phyloP scores from a whole-genome alignment of 1,140 invertebrate species.

The Hermatobates lingyangjiaoensis region DNA sequence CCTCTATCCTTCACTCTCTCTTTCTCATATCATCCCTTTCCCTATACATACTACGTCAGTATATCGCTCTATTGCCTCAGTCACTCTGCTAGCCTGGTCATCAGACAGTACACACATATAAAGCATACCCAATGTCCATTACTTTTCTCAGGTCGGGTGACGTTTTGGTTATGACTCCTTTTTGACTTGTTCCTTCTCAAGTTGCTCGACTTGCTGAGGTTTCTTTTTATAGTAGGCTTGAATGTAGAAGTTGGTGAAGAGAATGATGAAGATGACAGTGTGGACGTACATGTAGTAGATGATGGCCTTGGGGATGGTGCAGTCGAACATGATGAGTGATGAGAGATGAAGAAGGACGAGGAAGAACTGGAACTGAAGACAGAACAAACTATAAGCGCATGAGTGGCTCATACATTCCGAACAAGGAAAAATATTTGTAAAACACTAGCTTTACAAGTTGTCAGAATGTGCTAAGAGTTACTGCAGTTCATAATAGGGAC shows the following conservation, averaged over 20 bases:
- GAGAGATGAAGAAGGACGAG: constrained; percentile 19
- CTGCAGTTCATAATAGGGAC: neutral
- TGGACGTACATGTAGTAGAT: constrained; percentile 25
- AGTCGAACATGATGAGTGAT: constrained; percentile 17
- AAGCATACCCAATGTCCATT: too few species aligned
- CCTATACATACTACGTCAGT: too few species aligned
- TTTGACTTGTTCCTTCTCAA: too few species aligned
- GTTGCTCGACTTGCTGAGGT: too few species aligned
- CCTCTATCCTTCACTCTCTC: too few species aligned
- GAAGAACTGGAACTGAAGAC: constrained; percentile 19
- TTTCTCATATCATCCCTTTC: too few species aligned
- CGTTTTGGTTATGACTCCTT: too few species aligned
- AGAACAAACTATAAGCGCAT: constrained; percentile 3
- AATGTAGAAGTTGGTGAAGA: constrained; percentile 23
- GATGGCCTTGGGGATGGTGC: constrained; percentile 19
- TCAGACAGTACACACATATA: too few species aligned
- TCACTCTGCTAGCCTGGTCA: too few species aligned
- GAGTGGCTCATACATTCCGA: neutral
- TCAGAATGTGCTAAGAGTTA: neutral
- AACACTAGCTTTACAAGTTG: neutral
- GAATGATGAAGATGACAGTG: constrained; percentile 18
- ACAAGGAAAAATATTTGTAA: neutral
- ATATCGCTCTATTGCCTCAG: too few species aligned
- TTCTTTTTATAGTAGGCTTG: constrained; percentile 28
- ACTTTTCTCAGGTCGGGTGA: too few species aligned